A percentile compares a stretch with the other conserved stretches of the same genome.
phyloP scores from a whole-genome alignment of 2,797 vertebrate species.

The Antrozous pallidus region DNA sequence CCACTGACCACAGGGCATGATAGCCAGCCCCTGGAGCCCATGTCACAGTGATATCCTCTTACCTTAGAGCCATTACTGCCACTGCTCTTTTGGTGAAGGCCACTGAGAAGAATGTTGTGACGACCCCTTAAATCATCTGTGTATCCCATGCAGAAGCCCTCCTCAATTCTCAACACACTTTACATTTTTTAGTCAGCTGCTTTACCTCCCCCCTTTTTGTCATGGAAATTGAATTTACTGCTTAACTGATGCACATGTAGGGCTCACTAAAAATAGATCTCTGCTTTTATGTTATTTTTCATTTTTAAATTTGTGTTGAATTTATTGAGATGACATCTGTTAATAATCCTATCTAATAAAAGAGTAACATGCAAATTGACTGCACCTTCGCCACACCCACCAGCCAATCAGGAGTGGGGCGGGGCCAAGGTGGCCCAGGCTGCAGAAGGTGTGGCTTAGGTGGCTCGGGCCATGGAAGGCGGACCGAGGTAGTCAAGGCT shows the following conservation, averaged over 20 bases:
- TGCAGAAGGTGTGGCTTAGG: too few relatives aligned
- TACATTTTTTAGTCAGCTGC: background rate
- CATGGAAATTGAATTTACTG: background rate
- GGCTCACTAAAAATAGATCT: background rate
- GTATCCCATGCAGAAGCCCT: background rate
- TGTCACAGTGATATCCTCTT: background rate
- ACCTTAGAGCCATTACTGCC: background rate
- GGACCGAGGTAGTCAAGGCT: too few relatives aligned
- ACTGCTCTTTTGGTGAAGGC: background rate
- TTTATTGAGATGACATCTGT: background rate
- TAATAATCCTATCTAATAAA: too few relatives aligned
- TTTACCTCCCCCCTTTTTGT: background rate
- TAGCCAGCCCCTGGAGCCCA: background rate
- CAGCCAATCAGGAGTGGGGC: too few relatives aligned
- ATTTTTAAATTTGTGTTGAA: background rate
- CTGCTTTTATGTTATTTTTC: background rate
- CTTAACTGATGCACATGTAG: background rate
- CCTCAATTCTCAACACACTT: background rate
- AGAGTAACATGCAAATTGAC: too few relatives aligned
- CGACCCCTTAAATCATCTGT: background rate
- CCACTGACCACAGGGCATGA: background rate
- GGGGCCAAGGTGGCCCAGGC: too few relatives aligned
- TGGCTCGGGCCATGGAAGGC: too few relatives aligned
- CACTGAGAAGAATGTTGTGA: background rate
- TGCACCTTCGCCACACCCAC: too few relatives aligned